Base-by-base conservation (phyloP, 2,888 invertebrate genomes). In the Campoplex nolae region DNA sequence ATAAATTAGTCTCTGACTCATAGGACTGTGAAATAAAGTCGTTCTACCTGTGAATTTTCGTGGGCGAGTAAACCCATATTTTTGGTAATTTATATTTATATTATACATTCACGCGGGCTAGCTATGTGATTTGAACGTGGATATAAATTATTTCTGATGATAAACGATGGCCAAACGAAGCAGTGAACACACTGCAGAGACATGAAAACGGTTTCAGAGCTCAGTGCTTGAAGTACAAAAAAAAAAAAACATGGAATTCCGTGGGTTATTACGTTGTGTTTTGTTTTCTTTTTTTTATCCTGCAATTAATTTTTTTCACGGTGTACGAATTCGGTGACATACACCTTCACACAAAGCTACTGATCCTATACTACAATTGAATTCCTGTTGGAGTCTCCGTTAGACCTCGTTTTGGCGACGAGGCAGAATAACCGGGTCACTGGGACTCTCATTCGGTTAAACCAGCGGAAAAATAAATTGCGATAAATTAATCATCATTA, bases 401-500 rank as follows among this genome's bases (percentile, higher is more conserved):
- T 45, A 28, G 65, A 78, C 58, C 74, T 35, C 28, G 70, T n/a
- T 65, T 75, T 74, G 75, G 79, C 71, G 65, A 58, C 74, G 78
- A 82, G 58, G 78, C 16, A 73, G 45, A 78, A 85, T 85, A 73
- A 56, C 67, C 67, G 73, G 74, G 56, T 56, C 38, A 75, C 65
- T 32, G 42, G 23, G 42, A 68, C 62, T 73, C 67, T 73, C 73
- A 45, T 28, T 51, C n/a, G 23, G 45, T 70, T 54, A 11, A 45
- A 32, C 35, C 45, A 56, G 23, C n/a, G 23, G 35, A 38, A 74
- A 77, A 73, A 76, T 35, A 56, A 56, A 78, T 80, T 79, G 58
- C 56, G 75, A 76, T 83, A 42, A 83, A 83, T 86, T 76, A 80
- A 83, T 86, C 83, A 83, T 80, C 76, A 76, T 76, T 76, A 80